A percentile compares a stretch with the other conserved stretches of the same genome.
phyloP scores from a whole-genome alignment of 2,113 vertebrate genomes.

The Ophiodon elongatus region DNA sequence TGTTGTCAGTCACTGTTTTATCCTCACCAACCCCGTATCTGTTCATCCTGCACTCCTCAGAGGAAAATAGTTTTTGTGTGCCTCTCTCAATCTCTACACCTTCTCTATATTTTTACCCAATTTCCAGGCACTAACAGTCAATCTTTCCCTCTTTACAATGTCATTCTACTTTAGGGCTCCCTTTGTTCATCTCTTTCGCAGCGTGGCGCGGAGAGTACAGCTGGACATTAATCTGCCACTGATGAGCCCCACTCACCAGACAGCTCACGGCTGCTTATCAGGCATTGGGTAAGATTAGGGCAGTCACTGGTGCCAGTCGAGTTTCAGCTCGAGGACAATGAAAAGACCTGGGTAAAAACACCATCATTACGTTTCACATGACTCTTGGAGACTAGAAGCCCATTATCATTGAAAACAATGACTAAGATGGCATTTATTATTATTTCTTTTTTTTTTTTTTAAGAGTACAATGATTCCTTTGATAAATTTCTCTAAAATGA shows the following conservation, averaged over 20 bases:
- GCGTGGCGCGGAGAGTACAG: slow-evolving; percentile 45
- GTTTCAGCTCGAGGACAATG: slow-evolving; percentile 28
- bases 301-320: slow-evolving; percentile 30
- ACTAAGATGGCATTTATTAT: neutral
- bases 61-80: slow-evolving; percentile 36
- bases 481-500: neutral
- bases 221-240: slow-evolving; percentile 71
- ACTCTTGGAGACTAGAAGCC: slow-evolving; percentile 14
- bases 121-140: slow-evolving; percentile 28
- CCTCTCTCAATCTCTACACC: slow-evolving; percentile 18
- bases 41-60: slow-evolving; percentile 31
- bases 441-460: neutral
- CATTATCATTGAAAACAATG: slow-evolving; percentile 18
- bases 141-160: slow-evolving; percentile 49
- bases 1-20: slow-evolving; percentile 44
- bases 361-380: slow-evolving; percentile 1
- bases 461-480: neutral
- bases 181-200: slow-evolving; percentile 53
- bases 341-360: slow-evolving; percentile 24
- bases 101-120: slow-evolving; percentile 39
- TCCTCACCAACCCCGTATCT: slow-evolving; percentile 33
- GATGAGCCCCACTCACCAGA: slow-evolving; percentile 63
- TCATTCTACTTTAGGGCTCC: slow-evolving; percentile 27
- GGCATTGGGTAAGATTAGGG: slow-evolving; percentile 53
- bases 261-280: slow-evolving; percentile 61